Evolutionary conservation across 2,888 invertebrate genomes (phyloP).

Genomic region (Dryocosmus kuriphilus): DNA sequence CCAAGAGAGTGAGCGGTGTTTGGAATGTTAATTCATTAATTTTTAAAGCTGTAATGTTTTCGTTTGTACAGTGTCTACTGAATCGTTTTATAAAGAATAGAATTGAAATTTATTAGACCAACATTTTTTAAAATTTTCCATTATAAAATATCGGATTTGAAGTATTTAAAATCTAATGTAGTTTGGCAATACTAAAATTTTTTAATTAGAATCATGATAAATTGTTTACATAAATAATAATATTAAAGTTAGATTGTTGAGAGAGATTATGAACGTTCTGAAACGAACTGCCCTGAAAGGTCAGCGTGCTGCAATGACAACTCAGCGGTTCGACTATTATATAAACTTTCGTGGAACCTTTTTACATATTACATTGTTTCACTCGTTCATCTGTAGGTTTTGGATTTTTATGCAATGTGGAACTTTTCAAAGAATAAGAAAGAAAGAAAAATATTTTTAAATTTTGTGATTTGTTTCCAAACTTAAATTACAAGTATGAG

Average conservation of each 20-base stretch:
- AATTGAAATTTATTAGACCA: not conserved
- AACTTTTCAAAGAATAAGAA: not conserved
- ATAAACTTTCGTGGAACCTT: not conserved
- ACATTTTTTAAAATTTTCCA: no score
- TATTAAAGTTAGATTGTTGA: not conserved
- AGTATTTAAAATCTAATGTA: no score
- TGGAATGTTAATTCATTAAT: not conserved
- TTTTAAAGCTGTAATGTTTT: not conserved
- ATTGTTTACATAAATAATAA: no score
- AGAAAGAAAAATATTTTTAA: no score
- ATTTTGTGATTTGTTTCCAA: no score
- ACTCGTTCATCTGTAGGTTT: not conserved
- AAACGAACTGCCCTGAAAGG: not conserved
- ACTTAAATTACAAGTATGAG: no score
- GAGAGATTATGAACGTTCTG: not conserved
- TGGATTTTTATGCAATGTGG: not conserved
- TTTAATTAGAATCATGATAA: no score
- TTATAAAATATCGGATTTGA: no score
- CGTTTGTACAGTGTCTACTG: not conserved
- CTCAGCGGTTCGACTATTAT: not conserved
- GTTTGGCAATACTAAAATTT: no score
- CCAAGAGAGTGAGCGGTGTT: conserved; percentile 21
- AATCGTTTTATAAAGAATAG: not conserved
- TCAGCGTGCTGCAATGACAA: not conserved
- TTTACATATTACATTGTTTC: not conserved